Percentiles rank a stretch among this genome's conserved stretches.
These are phyloP conservation scores for Phyllotreta cruciferae DNA, from an alignment of 2,888 invertebrate species.

Conservation along the genomic window DNA sequence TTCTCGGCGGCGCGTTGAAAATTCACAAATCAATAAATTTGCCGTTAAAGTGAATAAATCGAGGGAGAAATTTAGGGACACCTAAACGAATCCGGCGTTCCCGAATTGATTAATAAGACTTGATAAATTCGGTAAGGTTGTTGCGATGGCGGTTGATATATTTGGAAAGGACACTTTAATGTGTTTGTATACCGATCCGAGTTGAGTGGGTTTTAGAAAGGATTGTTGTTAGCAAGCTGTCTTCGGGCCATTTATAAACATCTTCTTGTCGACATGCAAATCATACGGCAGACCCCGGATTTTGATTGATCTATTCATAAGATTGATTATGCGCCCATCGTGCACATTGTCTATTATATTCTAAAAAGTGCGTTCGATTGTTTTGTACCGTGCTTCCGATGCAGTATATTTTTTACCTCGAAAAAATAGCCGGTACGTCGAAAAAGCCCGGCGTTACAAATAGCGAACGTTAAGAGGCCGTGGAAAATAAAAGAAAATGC, in stretches of 20 bases:
- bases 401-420: background rate
- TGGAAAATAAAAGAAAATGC: slow-evolving; percentile 38
- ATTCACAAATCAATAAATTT: background rate
- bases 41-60: background rate
- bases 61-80: slow-evolving; percentile 3
- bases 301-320: slow-evolving; percentile 62
- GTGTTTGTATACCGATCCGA: slow-evolving; percentile 47
- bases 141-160: slow-evolving; percentile 35
- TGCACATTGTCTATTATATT: slow-evolving; percentile 38
- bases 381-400: slow-evolving; percentile 23
- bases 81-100: slow-evolving; percentile 17
- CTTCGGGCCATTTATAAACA: slow-evolving; percentile 61
- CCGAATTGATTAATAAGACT: slow-evolving; percentile 33
- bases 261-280: slow-evolving; percentile 62
- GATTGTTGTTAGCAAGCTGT: slow-evolving; percentile 49
- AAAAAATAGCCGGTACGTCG: background rate
- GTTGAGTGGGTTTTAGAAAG: slow-evolving; percentile 49
- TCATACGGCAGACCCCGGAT: slow-evolving; percentile 59
- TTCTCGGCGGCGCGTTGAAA: too few relatives aligned
- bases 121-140: slow-evolving; percentile 35
- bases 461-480: background rate
- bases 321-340: slow-evolving; percentile 59
- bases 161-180: slow-evolving; percentile 42
- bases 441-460: background rate
- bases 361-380: slow-evolving; percentile 36